These are phyloP conservation scores for Sardina pilchardus DNA, from an alignment of 2,113 vertebrate genomes.

Conservation along the genomic window DNA sequence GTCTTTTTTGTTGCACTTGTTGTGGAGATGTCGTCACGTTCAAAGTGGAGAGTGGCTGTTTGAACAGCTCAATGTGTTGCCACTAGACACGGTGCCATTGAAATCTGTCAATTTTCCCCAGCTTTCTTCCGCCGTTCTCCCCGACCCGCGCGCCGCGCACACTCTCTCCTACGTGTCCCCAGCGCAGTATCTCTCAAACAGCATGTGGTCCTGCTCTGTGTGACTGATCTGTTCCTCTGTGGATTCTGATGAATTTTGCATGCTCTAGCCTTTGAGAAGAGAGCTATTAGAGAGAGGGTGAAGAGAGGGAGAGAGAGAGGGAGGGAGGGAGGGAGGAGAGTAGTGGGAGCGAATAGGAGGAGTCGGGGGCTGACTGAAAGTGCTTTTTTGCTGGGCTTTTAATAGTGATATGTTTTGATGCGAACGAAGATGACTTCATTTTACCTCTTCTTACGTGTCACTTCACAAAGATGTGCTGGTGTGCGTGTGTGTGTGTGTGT, in stretches of 20 bases:
- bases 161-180: constrained; percentile 5
- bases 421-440: constrained; percentile 50
- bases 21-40: constrained; percentile 2
- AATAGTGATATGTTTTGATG: constrained; percentile 52
- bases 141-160: background rate
- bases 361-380: constrained; percentile 32
- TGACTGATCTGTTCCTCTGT: constrained; percentile 44
- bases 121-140: background rate
- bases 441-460: constrained; percentile 37
- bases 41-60: constrained; percentile 16
- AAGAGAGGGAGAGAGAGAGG: constrained; percentile 1
- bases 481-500: constrained; percentile 16
- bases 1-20: background rate
- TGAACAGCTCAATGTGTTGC: constrained; percentile 23
- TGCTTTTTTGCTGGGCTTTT: constrained; percentile 51
- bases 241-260: constrained; percentile 52
- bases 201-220: constrained; percentile 27
- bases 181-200: constrained; percentile 20
- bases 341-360: background rate
- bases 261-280: constrained; percentile 43
- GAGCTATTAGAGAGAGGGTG: constrained; percentile 49
- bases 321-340: constrained; percentile 3
- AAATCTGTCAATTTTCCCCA: constrained; percentile 23
- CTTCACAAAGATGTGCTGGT: constrained; percentile 28
- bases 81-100: constrained; percentile 2